Conservation (phyloP, 1,140 invertebrate genomes). For the Drosophila pallidifrons region DNA sequence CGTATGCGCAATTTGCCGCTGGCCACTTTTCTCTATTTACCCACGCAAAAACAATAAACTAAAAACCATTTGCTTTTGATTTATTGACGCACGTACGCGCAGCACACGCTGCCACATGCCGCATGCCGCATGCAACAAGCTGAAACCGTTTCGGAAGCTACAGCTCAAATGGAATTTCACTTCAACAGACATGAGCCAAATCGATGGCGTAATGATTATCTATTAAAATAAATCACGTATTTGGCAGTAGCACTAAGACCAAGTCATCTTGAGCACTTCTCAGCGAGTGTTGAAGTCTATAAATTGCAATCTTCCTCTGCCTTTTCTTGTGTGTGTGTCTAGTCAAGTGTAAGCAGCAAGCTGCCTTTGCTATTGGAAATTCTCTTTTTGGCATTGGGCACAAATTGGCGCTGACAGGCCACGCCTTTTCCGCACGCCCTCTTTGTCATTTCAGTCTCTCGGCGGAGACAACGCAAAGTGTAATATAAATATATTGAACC, state of each 20-base stretch:
- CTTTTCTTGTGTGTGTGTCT: conserved; percentile 30
- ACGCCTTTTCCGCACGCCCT: neutral
- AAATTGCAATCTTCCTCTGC: conserved; percentile 66
- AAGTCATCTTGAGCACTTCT: conserved; percentile 39
- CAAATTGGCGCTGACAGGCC: conserved; percentile 73
- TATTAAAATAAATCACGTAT: conserved; percentile 84
- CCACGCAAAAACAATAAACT: conserved; percentile 76
- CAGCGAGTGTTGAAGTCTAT: conserved; percentile 71
- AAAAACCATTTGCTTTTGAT: conserved; percentile 79
- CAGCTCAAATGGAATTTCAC: conserved; percentile 2
- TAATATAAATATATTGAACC: conserved; percentile 83
- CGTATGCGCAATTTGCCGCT: conserved; percentile 46
- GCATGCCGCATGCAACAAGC: conserved; percentile 69
- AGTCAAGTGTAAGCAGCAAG: conserved; percentile 18
- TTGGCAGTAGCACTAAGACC: conserved; percentile 59
- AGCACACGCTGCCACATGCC: conserved; percentile 6
- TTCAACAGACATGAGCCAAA: conserved; percentile 63
- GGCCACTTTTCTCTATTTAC: conserved; percentile 44
- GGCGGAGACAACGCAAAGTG: conserved; percentile 65
- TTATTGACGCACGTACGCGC: conserved; percentile 73
- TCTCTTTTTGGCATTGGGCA: conserved; percentile 46
- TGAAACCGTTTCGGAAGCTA: conserved; percentile 37
- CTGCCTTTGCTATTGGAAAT: conserved; percentile 28
- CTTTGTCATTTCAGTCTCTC: neutral
- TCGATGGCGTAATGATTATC: conserved; percentile 83